Evolutionary conservation across 2,888 invertebrate species (phyloP), one percentile per base, ranked within the genome.

Genomic region (Podabrus alpinus): DNA sequence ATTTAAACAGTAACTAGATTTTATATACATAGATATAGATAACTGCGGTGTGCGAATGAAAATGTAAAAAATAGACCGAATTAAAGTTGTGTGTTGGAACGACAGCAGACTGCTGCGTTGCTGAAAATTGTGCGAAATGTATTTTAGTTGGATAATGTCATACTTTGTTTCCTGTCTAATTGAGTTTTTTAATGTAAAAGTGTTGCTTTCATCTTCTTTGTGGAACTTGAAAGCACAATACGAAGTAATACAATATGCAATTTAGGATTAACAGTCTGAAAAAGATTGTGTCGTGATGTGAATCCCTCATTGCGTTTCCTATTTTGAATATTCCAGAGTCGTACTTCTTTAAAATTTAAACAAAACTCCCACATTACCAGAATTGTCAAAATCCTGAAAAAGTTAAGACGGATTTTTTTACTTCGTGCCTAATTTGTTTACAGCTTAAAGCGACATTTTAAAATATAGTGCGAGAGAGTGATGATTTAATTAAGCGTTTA

Each of bases 1-100:
- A 71, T 75, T 75, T 71, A 64, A 68, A 68, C 71, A 71, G 71
- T 75, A 75, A 75, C 74, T 75, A 66, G 64, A 75, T 75, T 75
- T 68, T 75, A 69, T 72, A 61, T 66, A 66, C 60, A 74, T 75
- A 69, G 61, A 72, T 72, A 68, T 72, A 68, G 21, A 69, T 69
- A 62, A 62, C 19, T 62, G 19, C 15, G 62, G 19, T 64, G 19
- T 21, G 11, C n/a, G 5, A 19, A 21, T 64, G 11, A 70, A 64
- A 64, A 70, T 64, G 11, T 15, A 15, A 62, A 70, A 64, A 45
- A 70, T 16, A 15, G 7, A 11, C 15, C 11, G 24, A 29, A 29
- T 29, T 29, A 29, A 29, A 29, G 29, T 29, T 25, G 15, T 69
- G 9, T 21, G 24, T 15, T 24, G n/a, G 24, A 21, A 19, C 61